Evolutionary conservation across 2,113 vertebrate genomes (phyloP), one percentile per base, ranked within the genome.

Genomic region (Lagopus leucura): DNA sequence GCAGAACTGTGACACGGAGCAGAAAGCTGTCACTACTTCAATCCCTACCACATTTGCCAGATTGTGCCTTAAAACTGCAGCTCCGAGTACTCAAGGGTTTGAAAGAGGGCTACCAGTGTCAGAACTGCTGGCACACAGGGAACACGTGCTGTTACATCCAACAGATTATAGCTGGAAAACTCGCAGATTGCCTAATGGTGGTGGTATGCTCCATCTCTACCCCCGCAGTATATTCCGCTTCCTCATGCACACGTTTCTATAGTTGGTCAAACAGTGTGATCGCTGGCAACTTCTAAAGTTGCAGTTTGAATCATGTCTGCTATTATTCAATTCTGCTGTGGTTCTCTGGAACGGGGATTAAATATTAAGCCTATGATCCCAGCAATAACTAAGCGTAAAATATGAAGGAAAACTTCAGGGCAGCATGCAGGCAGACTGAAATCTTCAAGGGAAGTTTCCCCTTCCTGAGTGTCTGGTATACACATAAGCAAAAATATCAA

Each of bases 401-500:
- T 60, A 88, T 77, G 76, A 93, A 95, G 92, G 91, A 93, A 95
- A 89, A 69, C 79, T 95, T 94, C 88, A 93, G 76, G 90, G 72
- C 72, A 84, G 84, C 52, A 72, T 11, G 30, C 43, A 86, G 86
- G 61, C 73, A 82, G 64, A 88, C 70, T 84, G 27, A 79, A 89
- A 89, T 69, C 87, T 91, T 94, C 75, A 96, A 85, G 67, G 72
- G 82, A 91, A 73, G 74, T 91, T 74, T 74, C 91, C 89, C 77
- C 69, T 92, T 89, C 81, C 81, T 22, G 10, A 91, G 64, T 76
- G 84, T 91, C 92, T 94, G 91, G 81, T 94, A 93, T 64, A 86
- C 8, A 70, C 90, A 88, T 77, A 94, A 94, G 96, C 88, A 94
- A 96, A 95, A 96, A 84, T 94, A 96, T n/a, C 88, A 81, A 92